These are phyloP conservation scores for Rotaria macrura DNA, from an alignment of 2,888 invertebrate species.

Conservation along the genomic window DNA sequence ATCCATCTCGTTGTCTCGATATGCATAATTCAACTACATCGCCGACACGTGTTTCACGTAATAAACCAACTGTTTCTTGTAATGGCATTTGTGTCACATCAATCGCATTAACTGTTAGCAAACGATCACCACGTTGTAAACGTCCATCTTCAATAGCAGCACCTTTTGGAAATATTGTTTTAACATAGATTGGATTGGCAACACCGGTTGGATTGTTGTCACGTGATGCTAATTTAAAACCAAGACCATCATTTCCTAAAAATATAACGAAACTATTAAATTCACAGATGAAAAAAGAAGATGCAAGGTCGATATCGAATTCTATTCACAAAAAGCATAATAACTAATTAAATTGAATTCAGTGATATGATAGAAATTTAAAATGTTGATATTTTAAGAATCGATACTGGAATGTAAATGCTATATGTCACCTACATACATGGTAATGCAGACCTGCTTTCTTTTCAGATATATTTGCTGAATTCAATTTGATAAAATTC, in stretches of 20 bases:
- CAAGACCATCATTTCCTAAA: slow-evolving; percentile 21
- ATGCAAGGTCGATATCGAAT: no score
- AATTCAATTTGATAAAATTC: no score
- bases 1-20: slow-evolving; percentile 25
- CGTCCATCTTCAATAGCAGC: slow-evolving; percentile 88
- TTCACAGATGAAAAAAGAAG: no score
- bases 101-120: slow-evolving; percentile 59
- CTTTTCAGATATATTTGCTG: no score
- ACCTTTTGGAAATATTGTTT: slow-evolving; percentile 78
- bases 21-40: slow-evolving; percentile 27
- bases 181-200: slow-evolving; percentile 75
- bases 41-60: slow-evolving; percentile 30
- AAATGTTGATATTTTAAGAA: no score
- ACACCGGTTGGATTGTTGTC: slow-evolving; percentile 32
- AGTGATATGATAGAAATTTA: no score
- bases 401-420: no score
- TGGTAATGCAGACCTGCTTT: no score
- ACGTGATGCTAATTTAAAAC: slow-evolving; percentile 33
- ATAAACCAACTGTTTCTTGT: slow-evolving; percentile 28
- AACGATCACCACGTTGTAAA: slow-evolving; percentile 77
- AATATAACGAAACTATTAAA: no score
- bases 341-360: no score
- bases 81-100: slow-evolving; percentile 27
- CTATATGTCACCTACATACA: no score
- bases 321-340: no score